Evolutionary conservation across 2,888 invertebrate species (phyloP).

Genomic region (Physocephala rufipes): DNA sequence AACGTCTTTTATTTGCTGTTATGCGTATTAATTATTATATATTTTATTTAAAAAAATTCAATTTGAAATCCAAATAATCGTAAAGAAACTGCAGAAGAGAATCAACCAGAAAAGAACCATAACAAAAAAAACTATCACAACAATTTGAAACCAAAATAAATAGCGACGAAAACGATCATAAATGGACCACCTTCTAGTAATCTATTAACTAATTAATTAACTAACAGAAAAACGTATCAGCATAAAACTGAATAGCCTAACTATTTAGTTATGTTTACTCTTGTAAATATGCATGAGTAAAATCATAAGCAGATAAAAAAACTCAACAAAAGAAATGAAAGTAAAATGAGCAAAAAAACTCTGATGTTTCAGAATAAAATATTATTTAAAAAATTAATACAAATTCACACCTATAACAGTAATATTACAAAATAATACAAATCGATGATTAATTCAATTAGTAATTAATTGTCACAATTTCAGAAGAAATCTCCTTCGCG

Average conservation of each 20-base stretch:
- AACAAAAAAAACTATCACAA: too few species aligned
- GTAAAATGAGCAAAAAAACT: neutral
- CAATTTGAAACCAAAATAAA: slow-evolving; percentile 50
- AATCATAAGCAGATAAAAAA: neutral
- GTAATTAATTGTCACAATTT: too few species aligned
- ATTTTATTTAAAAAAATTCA: neutral
- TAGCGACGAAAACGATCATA: slow-evolving; percentile 58
- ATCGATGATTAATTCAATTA: too few species aligned
- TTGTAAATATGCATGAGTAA: neutral
- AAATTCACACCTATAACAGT: neutral
- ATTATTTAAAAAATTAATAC: too few species aligned
- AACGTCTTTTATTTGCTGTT: slow-evolving; percentile 2
- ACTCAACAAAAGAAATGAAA: neutral
- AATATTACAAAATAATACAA: slow-evolving; percentile 9
- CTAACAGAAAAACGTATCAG: slow-evolving; percentile 26
- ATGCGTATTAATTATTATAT: neutral
- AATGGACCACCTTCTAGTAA: slow-evolving; percentile 63
- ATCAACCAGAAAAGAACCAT: neutral
- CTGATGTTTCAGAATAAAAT: neutral
- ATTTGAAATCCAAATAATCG: neutral
- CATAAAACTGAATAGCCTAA: slow-evolving; percentile 29
- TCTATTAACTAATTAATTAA: slow-evolving; percentile 35
- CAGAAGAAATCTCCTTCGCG: too few species aligned
- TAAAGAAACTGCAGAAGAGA: neutral
- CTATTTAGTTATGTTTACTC: slow-evolving; percentile 33